Evolutionary conservation across 2,797 vertebrate species (phyloP), one percentile per base, ranked within the genome.

Genomic region (Onychomys arenicola): DNA sequence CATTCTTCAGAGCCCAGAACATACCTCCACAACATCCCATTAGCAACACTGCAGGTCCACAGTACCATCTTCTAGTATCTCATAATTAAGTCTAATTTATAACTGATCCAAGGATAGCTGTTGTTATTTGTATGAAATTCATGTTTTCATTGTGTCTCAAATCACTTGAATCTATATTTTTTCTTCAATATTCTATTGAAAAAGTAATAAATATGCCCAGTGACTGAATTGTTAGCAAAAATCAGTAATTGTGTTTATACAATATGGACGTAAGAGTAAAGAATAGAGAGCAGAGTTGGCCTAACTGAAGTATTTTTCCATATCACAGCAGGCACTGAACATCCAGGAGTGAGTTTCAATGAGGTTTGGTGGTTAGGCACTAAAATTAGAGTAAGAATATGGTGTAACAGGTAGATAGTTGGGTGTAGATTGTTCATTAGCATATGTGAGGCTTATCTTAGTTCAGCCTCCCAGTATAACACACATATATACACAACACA

Each of bases 61-160:
- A 65, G 89, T 49, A 71, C 80, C 61, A 11, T 90, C 91, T 97
- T 94, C 57, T 49, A 63, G 75, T 61, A 40, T 95, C 17, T 27
- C 91, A 52, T 81, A 96, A 97, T 98, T 97, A 97, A 61, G 21
- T 16, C 43, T 94, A 90, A 96, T 97, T 96, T 97, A 65, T 95
- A 82, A 55, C 37, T 82, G 73, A 95, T 90, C 71, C 49, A 78
- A 83, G 85, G 63, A 89, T 78, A n/a, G 23, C 61, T 87, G 16
- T 4, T 92, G 57, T 75, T 81, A 87, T 95, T 89, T 90, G 14
- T 97, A 86, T 95, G 46, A 91, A 69, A 93, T 57, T 75, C 12
- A 25, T 90, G 27, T 83, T 94, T 95, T 95, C 65, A 57, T 91
- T 94, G 14, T 67, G 11, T 89, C 14, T 71, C 71, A 85, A 37